phyloP scores from a whole-genome alignment of 2,888 invertebrate genomes.

The Agrilus cyanescens region DNA sequence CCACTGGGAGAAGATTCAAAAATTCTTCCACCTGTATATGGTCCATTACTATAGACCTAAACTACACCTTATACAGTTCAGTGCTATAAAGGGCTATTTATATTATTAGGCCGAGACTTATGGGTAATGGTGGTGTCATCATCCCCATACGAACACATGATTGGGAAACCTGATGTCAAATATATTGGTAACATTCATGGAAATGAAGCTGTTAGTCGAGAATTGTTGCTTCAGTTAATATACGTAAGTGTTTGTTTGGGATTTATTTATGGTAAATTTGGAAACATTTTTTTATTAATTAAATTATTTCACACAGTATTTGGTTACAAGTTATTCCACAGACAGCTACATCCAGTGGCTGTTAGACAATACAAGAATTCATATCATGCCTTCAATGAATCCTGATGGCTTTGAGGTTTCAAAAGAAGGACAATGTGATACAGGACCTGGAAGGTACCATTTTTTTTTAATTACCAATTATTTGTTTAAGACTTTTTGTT shows the following conservation, averaged over 20 bases:
- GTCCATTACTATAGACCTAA: background rate
- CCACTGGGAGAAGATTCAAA: background rate
- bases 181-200: slow-evolving; percentile 96
- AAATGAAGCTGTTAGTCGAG: slow-evolving; percentile 91
- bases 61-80: background rate
- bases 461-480: background rate
- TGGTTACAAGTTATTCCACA: slow-evolving; percentile 69
- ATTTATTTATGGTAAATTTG: too few species aligned
- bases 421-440: slow-evolving; percentile 78
- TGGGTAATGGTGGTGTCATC: slow-evolving; percentile 92
- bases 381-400: slow-evolving; percentile 97
- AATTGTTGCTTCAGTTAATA: slow-evolving; percentile 84
- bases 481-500: background rate
- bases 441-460: slow-evolving; percentile 69
- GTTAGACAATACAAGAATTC: slow-evolving; percentile 89
- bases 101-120: slow-evolving; percentile 62
- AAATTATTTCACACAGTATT: slow-evolving; percentile 44
- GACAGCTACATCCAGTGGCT: slow-evolving; percentile 84
- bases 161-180: slow-evolving; percentile 94
- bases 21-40: background rate
- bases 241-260: slow-evolving; percentile 58
- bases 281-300: too few species aligned
- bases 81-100: background rate
- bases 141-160: slow-evolving; percentile 83
- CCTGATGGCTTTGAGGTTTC: slow-evolving; percentile 95